Base-by-base conservation (phyloP, 2,113 vertebrate genomes). In the Lycaon pictus region DNA sequence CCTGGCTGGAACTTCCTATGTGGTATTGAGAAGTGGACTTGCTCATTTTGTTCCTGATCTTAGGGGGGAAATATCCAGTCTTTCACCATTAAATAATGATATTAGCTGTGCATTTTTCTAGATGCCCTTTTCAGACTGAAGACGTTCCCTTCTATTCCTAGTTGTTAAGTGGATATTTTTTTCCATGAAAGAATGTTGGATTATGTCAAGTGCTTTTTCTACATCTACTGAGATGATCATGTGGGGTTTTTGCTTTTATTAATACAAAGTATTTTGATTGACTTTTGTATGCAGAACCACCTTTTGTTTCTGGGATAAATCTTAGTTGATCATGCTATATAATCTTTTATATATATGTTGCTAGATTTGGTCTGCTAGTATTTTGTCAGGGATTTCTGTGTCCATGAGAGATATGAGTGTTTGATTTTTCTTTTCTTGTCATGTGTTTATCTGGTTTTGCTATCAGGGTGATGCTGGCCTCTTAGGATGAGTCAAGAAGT, bases 161-260 rank as follows among this genome's bases (percentile, higher is more conserved):
- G 58, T 23, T 83, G 43, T 2, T 55, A 20, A 55, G 9, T 53
- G 29, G 35, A 35, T n/a, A 55, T 90, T 4, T 67, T 51, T 63
- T 79, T 1, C 63, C 60, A 51, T 17, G 20, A 35, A 15, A 55
- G 43, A 3, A 51, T 19, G 19, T 53, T 90, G 25, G 71, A 43
- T 17, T 84, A 79, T 83, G 62, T 80, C 35, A 20, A 12, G 43
- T 67, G 58, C 29, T 71, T 55, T 71, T 55, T 80, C 62, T 23
- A 2, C 10, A 0, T 22, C 32, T 35, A 0, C 8, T 17, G 16
- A 77, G 15, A 48, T 63, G 11, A n/a, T 11, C 23, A 7, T 60
- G 5, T 43, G 53, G 37, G 32, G 10, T 11, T 60, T 85, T 32
- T 15, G 4, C 58, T 58, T 82, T 87, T 43, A 16, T 80, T 27